phyloP scores from a whole-genome alignment of 2,888 invertebrate species.

The Ischnus inquisitorius region DNA sequence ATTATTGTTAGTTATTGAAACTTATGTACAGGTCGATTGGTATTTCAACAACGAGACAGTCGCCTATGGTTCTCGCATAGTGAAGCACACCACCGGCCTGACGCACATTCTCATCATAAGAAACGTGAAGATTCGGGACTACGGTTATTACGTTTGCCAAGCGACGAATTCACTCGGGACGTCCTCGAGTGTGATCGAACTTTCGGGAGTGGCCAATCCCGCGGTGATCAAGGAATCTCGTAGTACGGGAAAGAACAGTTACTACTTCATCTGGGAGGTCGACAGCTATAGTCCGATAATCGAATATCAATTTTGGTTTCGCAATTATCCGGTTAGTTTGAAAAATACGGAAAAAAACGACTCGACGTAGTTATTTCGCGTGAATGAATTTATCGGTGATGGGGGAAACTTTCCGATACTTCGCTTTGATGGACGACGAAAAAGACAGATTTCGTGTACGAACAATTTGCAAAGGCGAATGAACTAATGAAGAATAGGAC shows the following conservation, averaged over 20 bases:
- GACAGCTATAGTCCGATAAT: constrained; percentile 93
- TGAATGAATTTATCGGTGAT: too few relatives aligned
- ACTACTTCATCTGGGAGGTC: constrained; percentile 93
- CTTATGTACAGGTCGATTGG: constrained; percentile 83
- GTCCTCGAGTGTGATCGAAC: constrained; percentile 90
- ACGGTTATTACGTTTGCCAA: constrained; percentile 92
- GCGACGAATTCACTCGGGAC: constrained; percentile 92
- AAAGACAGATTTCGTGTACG: too few relatives aligned
- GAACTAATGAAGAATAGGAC: too few relatives aligned
- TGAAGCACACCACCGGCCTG: constrained; percentile 87
- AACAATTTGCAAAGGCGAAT: too few relatives aligned
- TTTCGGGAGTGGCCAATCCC: constrained; percentile 91
- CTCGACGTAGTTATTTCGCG: too few relatives aligned
- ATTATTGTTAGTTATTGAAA: background rate
- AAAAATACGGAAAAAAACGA: too few relatives aligned
- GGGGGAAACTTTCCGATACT: too few relatives aligned
- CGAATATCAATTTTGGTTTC: constrained; percentile 88
- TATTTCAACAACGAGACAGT: constrained; percentile 78
- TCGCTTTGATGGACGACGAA: too few relatives aligned
- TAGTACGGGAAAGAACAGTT: constrained; percentile 86
- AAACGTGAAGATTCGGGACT: constrained; percentile 89
- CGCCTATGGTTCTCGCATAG: constrained; percentile 77
- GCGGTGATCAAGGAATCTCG: constrained; percentile 88
- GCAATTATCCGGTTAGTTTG: constrained; percentile 81
- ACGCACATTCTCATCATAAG: constrained; percentile 90